Evolutionary conservation across 2,888 invertebrate species (phyloP).

Genomic region (Torymus tubicola): DNA sequence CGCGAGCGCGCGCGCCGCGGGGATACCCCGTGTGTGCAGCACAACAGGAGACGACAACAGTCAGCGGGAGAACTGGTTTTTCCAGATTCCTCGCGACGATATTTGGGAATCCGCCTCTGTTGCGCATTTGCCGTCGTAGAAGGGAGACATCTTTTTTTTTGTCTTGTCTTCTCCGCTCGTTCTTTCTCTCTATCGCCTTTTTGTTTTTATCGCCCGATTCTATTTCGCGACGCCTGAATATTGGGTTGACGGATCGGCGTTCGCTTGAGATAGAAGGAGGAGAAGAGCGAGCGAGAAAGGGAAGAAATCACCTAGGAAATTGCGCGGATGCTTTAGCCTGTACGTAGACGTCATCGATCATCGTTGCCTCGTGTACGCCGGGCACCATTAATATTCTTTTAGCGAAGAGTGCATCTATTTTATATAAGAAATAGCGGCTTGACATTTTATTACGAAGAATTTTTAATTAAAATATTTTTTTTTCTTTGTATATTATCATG

Average conservation of each 20-base stretch:
- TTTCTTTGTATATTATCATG: not conserved
- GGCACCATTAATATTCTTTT: conserved; percentile 53
- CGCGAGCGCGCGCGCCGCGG: not conserved
- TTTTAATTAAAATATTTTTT: conserved; percentile 42
- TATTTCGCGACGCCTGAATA: conserved; percentile 30
- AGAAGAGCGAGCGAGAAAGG: not conserved
- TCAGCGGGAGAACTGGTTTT: conserved; percentile 31
- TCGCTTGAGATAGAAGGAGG: conserved; percentile 4
- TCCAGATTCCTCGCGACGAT: conserved; percentile 38
- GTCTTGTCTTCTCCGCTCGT: not conserved
- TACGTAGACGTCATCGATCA: conserved; percentile 51
- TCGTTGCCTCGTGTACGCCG: not conserved
- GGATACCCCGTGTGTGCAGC: too few relatives aligned
- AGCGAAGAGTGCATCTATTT: conserved; percentile 32
- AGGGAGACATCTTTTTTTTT: not conserved
- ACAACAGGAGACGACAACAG: conserved; percentile 2
- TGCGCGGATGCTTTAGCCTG: conserved; percentile 21
- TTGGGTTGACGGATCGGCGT: conserved; percentile 38
- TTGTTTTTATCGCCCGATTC: conserved; percentile 3
- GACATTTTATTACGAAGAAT: conserved; percentile 20
- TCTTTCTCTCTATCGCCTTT: not conserved
- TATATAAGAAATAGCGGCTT: not conserved
- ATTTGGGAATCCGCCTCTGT: conserved; percentile 22
- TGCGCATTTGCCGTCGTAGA: not conserved
- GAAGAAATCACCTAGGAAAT: conserved; percentile 45